A percentile compares a stretch with the other conserved stretches of the same genome.
phyloP scores from a whole-genome alignment of 2,888 invertebrate species.

The Unio delphinus region DNA sequence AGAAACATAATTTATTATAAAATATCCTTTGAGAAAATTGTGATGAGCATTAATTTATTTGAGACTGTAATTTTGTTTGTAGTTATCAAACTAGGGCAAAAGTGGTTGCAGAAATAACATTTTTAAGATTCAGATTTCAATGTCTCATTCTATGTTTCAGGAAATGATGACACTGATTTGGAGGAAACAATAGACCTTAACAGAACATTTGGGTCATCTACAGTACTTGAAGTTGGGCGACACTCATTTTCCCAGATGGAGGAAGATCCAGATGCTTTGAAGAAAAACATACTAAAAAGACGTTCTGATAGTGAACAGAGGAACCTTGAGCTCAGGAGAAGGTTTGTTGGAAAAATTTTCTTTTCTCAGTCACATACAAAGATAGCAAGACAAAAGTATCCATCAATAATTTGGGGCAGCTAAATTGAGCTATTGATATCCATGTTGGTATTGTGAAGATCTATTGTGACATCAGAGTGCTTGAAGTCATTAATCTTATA shows the following conservation, averaged over 20 bases:
- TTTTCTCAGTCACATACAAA: not conserved
- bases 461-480: no score
- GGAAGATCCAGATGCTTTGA: conserved; percentile 82
- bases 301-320: conserved; percentile 37
- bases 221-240: conserved; percentile 76
- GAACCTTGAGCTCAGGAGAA: conserved; percentile 40
- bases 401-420: no score
- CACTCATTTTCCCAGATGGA: conserved; percentile 89
- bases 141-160: not conserved
- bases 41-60: no score
- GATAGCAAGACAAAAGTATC: not conserved
- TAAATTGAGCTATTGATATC: no score
- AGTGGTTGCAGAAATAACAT: not conserved
- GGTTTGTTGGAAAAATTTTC: conserved; percentile 24
- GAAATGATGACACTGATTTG: conserved; percentile 35
- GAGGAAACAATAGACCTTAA: conserved; percentile 76
- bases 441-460: no score
- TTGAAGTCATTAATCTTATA: no score
- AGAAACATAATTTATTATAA: no score
- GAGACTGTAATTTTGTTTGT: no score
- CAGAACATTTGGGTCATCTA: conserved; percentile 77
- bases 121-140: not conserved
- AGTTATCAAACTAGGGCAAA: not conserved
- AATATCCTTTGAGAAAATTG: no score
- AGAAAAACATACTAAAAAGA: conserved; percentile 23